A percentile compares a stretch with the other conserved stretches of the same genome.
These are phyloP conservation scores for Amphibalanus amphitrite DNA, from an alignment of 1,140 invertebrate species.

Conservation along the genomic window DNA sequence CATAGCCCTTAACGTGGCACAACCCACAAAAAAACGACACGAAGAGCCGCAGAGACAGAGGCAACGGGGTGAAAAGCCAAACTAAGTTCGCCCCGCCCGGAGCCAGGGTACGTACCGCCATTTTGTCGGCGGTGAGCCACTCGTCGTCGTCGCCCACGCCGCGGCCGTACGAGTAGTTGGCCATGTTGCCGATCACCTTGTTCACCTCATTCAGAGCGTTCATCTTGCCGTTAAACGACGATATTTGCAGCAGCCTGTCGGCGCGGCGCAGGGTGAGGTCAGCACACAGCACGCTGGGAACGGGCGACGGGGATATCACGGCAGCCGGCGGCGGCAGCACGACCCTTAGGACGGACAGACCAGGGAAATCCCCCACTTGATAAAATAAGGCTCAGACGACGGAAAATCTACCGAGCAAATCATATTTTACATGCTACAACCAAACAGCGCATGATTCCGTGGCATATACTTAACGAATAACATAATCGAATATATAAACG, in stretches of 20 bases:
- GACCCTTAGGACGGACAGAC: slow-evolving; percentile 5
- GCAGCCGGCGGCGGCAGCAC: neutral
- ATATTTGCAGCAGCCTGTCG: slow-evolving; percentile 74
- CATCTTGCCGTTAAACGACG: slow-evolving; percentile 98
- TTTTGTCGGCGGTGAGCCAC: slow-evolving; percentile 80
- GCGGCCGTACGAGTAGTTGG: slow-evolving; percentile 24
- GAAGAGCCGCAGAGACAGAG: too few species aligned
- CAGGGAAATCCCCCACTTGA: neutral
- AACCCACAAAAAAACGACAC: too few species aligned
- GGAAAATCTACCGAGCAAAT: too few species aligned
- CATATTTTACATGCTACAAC: too few species aligned
- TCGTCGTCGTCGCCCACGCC: slow-evolving; percentile 58
- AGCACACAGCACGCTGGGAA: too few species aligned
- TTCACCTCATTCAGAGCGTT: slow-evolving; percentile 97
- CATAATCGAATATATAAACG: too few species aligned
- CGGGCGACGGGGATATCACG: too few species aligned
- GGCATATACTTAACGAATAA: too few species aligned
- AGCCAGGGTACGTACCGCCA: slow-evolving; percentile 55
- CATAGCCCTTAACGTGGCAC: too few species aligned
- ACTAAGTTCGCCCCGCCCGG: too few species aligned
- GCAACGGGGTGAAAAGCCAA: too few species aligned
- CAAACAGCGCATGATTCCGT: too few species aligned
- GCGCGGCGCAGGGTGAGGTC: slow-evolving; percentile 11
- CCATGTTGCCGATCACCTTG: slow-evolving; percentile 44
- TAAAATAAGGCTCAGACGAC: neutral